Percentiles rank a stretch among this genome's conserved stretches.
Evolutionary conservation across 2,113 vertebrate genomes (phyloP).

Genomic region (Camelus dromedarius): DNA sequence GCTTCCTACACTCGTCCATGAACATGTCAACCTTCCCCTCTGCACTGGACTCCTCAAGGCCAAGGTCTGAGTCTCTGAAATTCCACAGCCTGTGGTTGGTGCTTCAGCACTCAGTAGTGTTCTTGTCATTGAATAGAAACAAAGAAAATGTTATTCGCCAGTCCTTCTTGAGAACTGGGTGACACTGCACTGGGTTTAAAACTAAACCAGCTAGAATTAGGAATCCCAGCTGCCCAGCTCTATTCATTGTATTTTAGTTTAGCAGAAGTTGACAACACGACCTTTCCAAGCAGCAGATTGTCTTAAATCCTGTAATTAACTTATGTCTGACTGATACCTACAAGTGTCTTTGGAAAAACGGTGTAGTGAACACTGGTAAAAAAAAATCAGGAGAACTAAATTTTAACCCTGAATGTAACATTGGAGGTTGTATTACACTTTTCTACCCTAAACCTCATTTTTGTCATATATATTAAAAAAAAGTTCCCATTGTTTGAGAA

Average conservation of each 20-base stretch:
- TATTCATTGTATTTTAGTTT: not conserved
- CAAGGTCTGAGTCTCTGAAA: not conserved
- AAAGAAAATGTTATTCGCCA: not conserved
- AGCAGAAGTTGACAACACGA: not conserved
- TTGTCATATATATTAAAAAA: not conserved
- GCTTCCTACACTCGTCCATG: not conserved
- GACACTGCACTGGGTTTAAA: not conserved
- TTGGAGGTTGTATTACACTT: not conserved
- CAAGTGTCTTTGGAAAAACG: not conserved
- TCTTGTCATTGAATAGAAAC: not conserved
- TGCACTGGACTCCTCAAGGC: not conserved
- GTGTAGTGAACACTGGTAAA: not conserved
- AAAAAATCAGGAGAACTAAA: not conserved
- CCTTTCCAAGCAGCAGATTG: not conserved
- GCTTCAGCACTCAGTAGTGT: not conserved
- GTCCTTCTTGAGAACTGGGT: not conserved
- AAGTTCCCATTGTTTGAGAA: not conserved
- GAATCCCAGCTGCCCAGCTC: not conserved
- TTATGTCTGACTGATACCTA: not conserved
- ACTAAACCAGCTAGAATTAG: not conserved
- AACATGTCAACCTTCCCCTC: not conserved
- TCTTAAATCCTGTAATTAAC: not conserved
- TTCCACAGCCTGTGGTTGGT: not conserved
- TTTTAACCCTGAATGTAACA: slow-evolving; percentile 3
- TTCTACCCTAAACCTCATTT: not conserved